Percentiles rank a stretch among this genome's conserved stretches.
Evolutionary conservation across 2,113 vertebrate genomes (phyloP).

Genomic region (Pseudorhombus dupliciocellatus): DNA sequence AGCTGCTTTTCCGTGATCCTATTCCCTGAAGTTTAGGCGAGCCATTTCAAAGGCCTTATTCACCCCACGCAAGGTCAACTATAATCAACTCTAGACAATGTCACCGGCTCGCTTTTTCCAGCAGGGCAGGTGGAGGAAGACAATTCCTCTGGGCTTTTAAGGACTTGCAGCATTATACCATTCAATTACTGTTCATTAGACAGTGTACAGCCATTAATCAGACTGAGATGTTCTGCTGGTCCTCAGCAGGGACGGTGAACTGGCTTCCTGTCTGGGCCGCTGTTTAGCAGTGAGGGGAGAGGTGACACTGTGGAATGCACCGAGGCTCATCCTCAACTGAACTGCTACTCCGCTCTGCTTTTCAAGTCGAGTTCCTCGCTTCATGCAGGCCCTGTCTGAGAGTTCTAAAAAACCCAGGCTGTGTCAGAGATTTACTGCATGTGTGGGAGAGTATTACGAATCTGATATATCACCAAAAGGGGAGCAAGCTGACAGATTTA

Average conservation of each 20-base stretch:
- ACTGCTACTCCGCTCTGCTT: conserved; percentile 20
- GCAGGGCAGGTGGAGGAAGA: conserved; percentile 56
- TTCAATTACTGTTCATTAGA: conserved; percentile 85
- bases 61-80: conserved; percentile 79
- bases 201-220: conserved; percentile 81
- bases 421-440: conserved; percentile 72
- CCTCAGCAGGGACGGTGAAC: conserved; percentile 71
- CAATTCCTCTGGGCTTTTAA: conserved; percentile 73
- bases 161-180: conserved; percentile 75
- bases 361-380: not conserved
- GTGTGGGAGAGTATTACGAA: conserved; percentile 70
- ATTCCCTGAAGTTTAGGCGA: conserved; percentile 69
- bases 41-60: conserved; percentile 75
- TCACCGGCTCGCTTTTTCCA: conserved; percentile 68
- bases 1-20: conserved; percentile 72
- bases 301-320: conserved; percentile 52
- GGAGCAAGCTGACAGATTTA: conserved; percentile 76
- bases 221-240: conserved; percentile 75
- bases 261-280: conserved; percentile 52
- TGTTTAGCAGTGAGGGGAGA: conserved; percentile 46
- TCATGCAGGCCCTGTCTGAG: conserved; percentile 3
- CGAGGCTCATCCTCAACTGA: conserved; percentile 45
- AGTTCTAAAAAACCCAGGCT: conserved; percentile 62
- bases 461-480: conserved; percentile 73
- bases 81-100: conserved; percentile 78